phyloP scores from a whole-genome alignment of 37 sponge, comb jelly and placozoan genomes.

The Ianthella basta region DNA sequence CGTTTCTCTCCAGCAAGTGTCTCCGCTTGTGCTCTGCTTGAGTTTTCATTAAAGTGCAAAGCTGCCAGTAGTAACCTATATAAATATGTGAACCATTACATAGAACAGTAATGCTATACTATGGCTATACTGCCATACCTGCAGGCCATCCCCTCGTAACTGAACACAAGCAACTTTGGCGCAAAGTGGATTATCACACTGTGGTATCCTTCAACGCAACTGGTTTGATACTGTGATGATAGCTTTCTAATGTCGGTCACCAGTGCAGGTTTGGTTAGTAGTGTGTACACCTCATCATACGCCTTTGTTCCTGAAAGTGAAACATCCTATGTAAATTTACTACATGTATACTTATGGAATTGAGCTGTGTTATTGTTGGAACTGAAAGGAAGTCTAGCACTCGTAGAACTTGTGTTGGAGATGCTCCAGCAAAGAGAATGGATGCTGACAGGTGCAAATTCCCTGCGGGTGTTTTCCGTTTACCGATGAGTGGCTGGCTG shows the following conservation, averaged over 20 bases:
- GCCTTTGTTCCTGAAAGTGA: slow-evolving; percentile 1
- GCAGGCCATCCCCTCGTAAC: not conserved
- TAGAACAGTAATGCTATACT: not conserved
- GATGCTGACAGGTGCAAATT: slow-evolving; percentile 43
- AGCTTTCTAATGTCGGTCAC: not conserved
- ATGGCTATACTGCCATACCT: not conserved
- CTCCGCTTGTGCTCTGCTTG: not conserved
- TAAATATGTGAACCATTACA: not conserved
- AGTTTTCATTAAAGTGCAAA: not conserved
- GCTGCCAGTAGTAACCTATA: not conserved
- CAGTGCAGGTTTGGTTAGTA: not conserved
- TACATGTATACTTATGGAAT: not conserved
- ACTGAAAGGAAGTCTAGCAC: slow-evolving; percentile 26
- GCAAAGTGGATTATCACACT: slow-evolving; percentile 26
- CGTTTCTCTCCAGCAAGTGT: slow-evolving; percentile 15
- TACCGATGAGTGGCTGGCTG: slow-evolving; percentile 43
- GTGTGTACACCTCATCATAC: not conserved
- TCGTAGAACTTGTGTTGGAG: slow-evolving; percentile 46
- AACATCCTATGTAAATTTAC: not conserved
- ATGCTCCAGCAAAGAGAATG: slow-evolving; percentile 50
- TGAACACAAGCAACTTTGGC: not conserved
- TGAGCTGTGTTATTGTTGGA: slow-evolving; percentile 19
- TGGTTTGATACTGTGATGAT: not conserved
- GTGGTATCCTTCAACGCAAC: not conserved
- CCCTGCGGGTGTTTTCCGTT: slow-evolving; percentile 30